Evolutionary conservation across 2,113 vertebrate species (phyloP), one percentile per base, ranked within the genome.

Genomic region (Lophotis ruficrista): DNA sequence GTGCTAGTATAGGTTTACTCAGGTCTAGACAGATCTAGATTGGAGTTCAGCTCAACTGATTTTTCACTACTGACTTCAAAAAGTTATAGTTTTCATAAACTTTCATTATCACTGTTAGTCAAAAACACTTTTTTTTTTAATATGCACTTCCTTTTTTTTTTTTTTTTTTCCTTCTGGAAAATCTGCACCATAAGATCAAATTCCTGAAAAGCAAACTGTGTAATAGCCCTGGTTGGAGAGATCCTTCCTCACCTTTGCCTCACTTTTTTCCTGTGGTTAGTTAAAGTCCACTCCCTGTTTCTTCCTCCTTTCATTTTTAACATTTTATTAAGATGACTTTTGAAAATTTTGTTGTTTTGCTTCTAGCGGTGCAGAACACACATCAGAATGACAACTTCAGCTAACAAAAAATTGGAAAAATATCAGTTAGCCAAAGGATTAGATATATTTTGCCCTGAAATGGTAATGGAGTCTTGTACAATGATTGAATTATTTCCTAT

Each of bases 371-470:
- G 22, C 13, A 91, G 23, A 65, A 70, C 31, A 47, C 20, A 77
- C 0, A 1, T 30, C 3, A 1, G 9, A 87, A 61, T 37, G n/a
- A 50, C 4, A 76, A 53, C 21, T 53, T 41, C 4, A 24, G 24
- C 48, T 47, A 73, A 30, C 12, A 61, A 48, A 87, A 77, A 83
- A 61, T 16, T 38, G 21, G 12, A 37, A 77, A 89, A 83, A 87
- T 65, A 56, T 24, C 24, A 80, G 6, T 62, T 72, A 58, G 9
- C 3, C 41, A 61, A 43, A 56, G 12, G 22, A 43, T 41, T 66
- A 41, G 10, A 41, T 58, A n/a, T 22, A 7, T 28, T 87, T 87
- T 83, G 5, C 6, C n/a, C 11, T 73, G 20, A 73, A 91, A 89
- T 7, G 3, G 1, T 33, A 28, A 33, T 13, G 5, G 43, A 69